These are phyloP conservation scores for Lepus europaeus DNA, from an alignment of 2,113 vertebrate species.

Conservation along the genomic window DNA sequence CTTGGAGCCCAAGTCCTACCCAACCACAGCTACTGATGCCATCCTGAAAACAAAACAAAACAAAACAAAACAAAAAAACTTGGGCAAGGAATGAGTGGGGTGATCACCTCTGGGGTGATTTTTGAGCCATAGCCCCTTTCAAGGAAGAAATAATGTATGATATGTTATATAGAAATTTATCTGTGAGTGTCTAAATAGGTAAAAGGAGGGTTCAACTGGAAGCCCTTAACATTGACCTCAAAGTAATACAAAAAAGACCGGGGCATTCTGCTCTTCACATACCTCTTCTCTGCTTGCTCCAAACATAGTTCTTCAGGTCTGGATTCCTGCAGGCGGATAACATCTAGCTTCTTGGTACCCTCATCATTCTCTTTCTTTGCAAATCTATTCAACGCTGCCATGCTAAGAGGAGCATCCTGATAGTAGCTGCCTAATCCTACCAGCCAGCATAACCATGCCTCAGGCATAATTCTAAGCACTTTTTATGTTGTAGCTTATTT, in stretches of 20 bases:
- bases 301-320: not conserved
- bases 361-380: not conserved
- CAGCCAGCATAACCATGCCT: not conserved
- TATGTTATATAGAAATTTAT: not conserved
- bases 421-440: not conserved
- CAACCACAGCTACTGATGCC: not conserved
- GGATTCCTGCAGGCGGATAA: not conserved
- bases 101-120: not conserved
- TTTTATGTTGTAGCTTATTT: conserved; percentile 24
- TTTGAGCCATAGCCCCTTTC: conserved; percentile 18
- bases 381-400: not conserved
- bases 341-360: not conserved
- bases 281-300: not conserved
- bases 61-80: not conserved
- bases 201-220: not conserved
- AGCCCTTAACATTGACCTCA: not conserved
- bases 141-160: not conserved
- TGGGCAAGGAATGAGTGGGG: not conserved
- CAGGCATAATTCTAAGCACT: not conserved
- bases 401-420: not conserved
- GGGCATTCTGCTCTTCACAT: not conserved
- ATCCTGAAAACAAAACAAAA: not conserved
- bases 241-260: not conserved
- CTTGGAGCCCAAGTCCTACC: not conserved
- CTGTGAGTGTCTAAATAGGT: not conserved